phyloP scores from a whole-genome alignment of 2,888 invertebrate species.

The Blomia tropicalis region DNA sequence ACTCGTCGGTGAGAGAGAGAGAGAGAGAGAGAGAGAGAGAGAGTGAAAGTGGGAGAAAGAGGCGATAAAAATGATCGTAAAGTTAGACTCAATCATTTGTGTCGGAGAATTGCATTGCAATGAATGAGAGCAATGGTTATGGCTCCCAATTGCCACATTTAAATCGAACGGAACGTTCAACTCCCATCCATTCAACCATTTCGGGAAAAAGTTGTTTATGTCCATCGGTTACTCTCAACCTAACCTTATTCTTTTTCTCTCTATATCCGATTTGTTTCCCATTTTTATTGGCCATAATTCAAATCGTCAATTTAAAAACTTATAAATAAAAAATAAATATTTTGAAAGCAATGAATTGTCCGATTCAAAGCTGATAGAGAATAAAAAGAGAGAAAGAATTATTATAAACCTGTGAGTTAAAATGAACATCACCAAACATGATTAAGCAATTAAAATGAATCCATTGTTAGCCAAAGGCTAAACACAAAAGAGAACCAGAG shows the following conservation, averaged over 20 bases:
- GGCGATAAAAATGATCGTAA: background rate
- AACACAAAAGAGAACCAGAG: too few species aligned
- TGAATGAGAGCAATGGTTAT: slow-evolving; percentile 8
- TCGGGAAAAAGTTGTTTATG: too few species aligned
- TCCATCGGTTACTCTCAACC: too few species aligned
- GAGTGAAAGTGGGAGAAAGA: background rate
- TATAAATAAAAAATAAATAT: too few species aligned
- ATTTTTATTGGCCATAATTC: slow-evolving; percentile 14
- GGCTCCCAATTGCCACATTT: slow-evolving; percentile 15
- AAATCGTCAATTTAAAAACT: slow-evolving; percentile 9
- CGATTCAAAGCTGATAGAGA: too few species aligned
- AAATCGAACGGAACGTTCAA: too few species aligned
- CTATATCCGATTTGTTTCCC: background rate
- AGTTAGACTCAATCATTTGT: slow-evolving; percentile 6
- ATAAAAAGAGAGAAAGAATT: too few species aligned
- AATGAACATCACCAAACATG: too few species aligned
- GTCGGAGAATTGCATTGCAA: background rate
- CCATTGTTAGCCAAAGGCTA: background rate
- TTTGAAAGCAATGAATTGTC: too few species aligned
- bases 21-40: too few species aligned
- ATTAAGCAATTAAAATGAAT: background rate
- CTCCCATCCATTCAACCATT: too few species aligned
- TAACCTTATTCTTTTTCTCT: background rate
- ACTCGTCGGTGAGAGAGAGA: background rate
- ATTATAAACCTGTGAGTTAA: too few species aligned